Conservation (phyloP, 2,797 vertebrate species). For the Knipowitschia caucasica region DNA sequence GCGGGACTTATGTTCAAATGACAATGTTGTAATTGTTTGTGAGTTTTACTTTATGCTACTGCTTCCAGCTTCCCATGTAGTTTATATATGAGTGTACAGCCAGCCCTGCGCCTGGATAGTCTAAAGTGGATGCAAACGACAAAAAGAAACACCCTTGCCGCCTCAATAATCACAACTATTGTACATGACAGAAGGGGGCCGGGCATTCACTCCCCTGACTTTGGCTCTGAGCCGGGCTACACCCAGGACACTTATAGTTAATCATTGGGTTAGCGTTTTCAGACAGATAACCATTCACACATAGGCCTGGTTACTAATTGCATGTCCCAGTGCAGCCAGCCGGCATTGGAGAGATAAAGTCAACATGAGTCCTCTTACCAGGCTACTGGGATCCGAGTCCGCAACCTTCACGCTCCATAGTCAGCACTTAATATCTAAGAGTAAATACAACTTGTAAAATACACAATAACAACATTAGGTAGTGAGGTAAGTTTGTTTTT, state of each 20-base stretch:
- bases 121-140: not conserved
- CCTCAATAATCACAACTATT: not conserved
- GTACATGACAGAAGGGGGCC: not conserved
- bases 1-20: not conserved
- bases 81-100: no score
- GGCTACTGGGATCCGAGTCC: not conserved
- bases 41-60: not conserved
- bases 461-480: not conserved
- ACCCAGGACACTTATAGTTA: conserved; percentile 3
- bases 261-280: conserved; percentile 4
- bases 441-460: not conserved
- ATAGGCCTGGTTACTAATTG: conserved; percentile 1
- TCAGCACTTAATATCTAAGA: not conserved
- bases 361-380: not conserved
- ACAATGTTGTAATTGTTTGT: not conserved
- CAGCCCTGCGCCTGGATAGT: no score
- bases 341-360: not conserved
- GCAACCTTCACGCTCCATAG: not conserved
- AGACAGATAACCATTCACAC: conserved; percentile 1
- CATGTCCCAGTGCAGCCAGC: not conserved
- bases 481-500: no score
- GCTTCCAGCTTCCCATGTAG: not conserved
- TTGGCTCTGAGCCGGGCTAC: not conserved
- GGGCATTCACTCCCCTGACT: not conserved
- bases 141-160: no score